Percentiles rank a stretch among this genome's conserved stretches.
These are phyloP conservation scores for Dinocampus coccinellae DNA, from an alignment of 2,888 invertebrate species.

Conservation along the genomic window DNA sequence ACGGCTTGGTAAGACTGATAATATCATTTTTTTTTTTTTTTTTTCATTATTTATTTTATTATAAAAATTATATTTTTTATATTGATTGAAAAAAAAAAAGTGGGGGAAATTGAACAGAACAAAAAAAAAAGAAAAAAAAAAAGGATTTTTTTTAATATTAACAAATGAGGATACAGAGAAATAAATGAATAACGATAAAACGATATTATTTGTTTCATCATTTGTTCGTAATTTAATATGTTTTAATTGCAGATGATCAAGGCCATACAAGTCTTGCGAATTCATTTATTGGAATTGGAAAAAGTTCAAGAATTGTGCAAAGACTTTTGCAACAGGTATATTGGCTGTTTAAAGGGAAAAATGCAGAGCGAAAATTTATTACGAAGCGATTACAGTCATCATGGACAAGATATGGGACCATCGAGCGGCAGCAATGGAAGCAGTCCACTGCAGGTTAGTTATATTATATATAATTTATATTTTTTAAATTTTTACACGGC, in stretches of 20 bases:
- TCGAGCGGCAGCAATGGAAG: slow-evolving; percentile 68
- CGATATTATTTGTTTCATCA: slow-evolving; percentile 39
- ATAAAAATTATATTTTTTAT: not conserved
- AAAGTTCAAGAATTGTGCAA: slow-evolving; percentile 95
- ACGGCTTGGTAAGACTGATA: slow-evolving; percentile 87
- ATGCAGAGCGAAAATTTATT: slow-evolving; percentile 91
- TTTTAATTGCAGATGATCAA: slow-evolving; percentile 79
- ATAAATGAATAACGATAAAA: slow-evolving; percentile 35
- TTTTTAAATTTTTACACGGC: slow-evolving; percentile 39
- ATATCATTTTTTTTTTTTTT: slow-evolving; percentile 35
- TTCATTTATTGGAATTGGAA: slow-evolving; percentile 91
- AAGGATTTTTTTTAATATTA: not conserved
- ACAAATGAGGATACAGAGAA: slow-evolving; percentile 29
- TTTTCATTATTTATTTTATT: slow-evolving; percentile 12
- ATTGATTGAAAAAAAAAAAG: too few relatives aligned
- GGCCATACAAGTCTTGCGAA: slow-evolving; percentile 90
- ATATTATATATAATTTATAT: slow-evolving; percentile 46
- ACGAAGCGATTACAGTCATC: slow-evolving; percentile 82
- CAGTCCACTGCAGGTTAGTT: slow-evolving; percentile 69
- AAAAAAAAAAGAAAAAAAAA: too few relatives aligned
- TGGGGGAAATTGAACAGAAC: too few relatives aligned
- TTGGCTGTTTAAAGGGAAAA: slow-evolving; percentile 89
- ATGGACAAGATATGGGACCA: slow-evolving; percentile 64
- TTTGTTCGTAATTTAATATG: slow-evolving; percentile 24
- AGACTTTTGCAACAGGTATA: slow-evolving; percentile 94